Evolutionary conservation across 1,140 invertebrate species (phyloP).

Genomic region (Eueides isabella): DNA sequence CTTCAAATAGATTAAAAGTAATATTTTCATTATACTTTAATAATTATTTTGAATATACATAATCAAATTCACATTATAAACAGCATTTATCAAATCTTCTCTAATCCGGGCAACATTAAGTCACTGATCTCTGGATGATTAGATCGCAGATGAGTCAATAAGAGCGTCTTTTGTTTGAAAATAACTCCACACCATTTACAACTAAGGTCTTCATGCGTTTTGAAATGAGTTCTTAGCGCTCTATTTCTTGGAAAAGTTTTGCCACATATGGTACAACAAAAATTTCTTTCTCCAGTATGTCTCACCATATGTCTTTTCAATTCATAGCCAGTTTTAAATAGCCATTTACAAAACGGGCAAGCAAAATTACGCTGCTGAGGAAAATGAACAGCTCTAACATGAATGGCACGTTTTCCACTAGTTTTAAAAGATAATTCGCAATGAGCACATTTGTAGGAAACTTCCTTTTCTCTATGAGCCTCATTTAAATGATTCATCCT

Average conservation of each 20-base stretch:
- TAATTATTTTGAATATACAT: neutral
- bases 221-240: constrained; percentile 63
- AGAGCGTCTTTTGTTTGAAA: constrained; percentile 52
- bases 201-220: constrained; percentile 59
- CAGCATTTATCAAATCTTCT: neutral
- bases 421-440: constrained; percentile 71
- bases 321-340: constrained; percentile 68
- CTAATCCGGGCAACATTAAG: constrained; percentile 28
- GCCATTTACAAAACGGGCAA: constrained; percentile 65
- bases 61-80: neutral
- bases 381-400: constrained; percentile 62
- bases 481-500: constrained; percentile 72
- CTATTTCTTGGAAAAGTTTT: constrained; percentile 70
- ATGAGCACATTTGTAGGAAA: constrained; percentile 62
- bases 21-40: neutral
- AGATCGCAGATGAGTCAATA: constrained; percentile 46
- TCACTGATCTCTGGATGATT: constrained; percentile 54
- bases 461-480: constrained; percentile 65
- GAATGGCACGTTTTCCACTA: constrained; percentile 64
- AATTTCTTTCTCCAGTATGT: constrained; percentile 68
- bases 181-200: constrained; percentile 59
- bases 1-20: neutral
- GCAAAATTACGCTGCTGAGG: constrained; percentile 55
- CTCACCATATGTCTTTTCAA: constrained; percentile 69
- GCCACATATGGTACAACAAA: constrained; percentile 70